phyloP scores from a whole-genome alignment of 2,113 vertebrate species.

The Actinemys pallida region DNA sequence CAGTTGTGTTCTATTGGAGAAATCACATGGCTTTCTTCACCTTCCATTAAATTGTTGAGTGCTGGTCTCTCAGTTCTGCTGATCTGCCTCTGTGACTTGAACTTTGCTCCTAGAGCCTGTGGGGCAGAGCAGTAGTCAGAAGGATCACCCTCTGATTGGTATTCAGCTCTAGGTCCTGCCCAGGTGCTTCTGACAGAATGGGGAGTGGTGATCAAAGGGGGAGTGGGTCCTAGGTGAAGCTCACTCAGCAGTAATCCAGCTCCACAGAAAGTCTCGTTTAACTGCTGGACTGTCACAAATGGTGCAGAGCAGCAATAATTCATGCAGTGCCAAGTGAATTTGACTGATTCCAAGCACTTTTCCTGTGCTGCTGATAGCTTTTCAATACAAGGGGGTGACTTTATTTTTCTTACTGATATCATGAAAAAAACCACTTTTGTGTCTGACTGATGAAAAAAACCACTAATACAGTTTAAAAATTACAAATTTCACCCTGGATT shows the following conservation, averaged over 20 bases:
- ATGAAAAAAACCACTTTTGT: not conserved
- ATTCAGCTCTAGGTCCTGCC: not conserved
- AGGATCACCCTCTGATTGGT: not conserved
- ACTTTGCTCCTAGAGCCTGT: not conserved
- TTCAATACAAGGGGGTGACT: not conserved
- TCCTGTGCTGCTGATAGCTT: not conserved
- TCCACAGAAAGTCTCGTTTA: not conserved
- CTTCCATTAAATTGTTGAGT: not conserved
- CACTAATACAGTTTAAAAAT: not conserved
- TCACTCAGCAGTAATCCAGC: not conserved
- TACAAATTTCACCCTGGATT: not conserved
- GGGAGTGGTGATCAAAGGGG: not conserved
- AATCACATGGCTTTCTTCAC: not conserved
- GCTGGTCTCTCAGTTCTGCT: not conserved
- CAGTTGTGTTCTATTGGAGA: not conserved
- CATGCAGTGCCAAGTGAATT: not conserved
- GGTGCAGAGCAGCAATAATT: not conserved
- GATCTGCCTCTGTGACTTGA: not conserved
- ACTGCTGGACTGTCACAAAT: not conserved
- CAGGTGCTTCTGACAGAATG: not conserved
- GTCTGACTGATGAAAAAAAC: not conserved
- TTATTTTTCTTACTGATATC: not conserved
- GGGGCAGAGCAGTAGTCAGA: no score
- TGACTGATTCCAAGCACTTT: not conserved
- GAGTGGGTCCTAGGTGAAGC: not conserved